A percentile compares a stretch with the other conserved stretches of the same genome.
Conservation (phyloP, 2,797 vertebrate species). For the Rhabdophis nuchalis region DNA sequence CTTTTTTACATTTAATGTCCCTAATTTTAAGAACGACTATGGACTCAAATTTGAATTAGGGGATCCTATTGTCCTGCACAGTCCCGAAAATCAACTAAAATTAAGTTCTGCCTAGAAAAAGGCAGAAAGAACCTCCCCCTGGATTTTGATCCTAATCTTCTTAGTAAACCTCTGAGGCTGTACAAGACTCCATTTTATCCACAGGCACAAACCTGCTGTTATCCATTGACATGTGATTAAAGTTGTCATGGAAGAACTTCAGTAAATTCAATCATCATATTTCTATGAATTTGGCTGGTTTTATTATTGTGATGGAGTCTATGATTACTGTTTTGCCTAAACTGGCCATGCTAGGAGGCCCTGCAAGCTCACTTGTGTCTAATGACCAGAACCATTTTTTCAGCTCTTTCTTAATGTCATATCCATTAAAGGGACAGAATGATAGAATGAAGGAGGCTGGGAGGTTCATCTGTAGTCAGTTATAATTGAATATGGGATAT, state of each 20-base stretch:
- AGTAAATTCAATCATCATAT: neutral
- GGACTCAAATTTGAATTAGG: neutral
- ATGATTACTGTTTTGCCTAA: neutral
- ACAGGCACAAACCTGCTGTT: neutral
- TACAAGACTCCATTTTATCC: neutral
- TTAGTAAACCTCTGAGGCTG: neutral
- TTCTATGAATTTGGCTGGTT: neutral
- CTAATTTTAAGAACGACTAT: neutral
- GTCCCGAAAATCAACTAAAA: neutral
- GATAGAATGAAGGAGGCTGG: neutral
- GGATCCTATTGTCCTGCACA: neutral
- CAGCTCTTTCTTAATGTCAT: neutral
- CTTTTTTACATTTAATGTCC: neutral
- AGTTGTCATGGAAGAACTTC: neutral
- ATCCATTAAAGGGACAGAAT: neutral
- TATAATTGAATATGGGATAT: neutral
- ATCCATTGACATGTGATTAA: neutral
- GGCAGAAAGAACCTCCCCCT: neutral
- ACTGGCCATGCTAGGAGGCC: neutral
- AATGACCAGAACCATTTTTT: neutral
- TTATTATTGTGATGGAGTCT: neutral
- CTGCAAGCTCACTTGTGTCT: neutral
- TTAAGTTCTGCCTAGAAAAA: neutral
- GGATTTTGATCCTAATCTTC: neutral
- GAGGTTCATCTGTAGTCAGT: neutral